Evolutionary conservation across 2,888 invertebrate species (phyloP).

Genomic region (Anagyrus pseudococci): DNA sequence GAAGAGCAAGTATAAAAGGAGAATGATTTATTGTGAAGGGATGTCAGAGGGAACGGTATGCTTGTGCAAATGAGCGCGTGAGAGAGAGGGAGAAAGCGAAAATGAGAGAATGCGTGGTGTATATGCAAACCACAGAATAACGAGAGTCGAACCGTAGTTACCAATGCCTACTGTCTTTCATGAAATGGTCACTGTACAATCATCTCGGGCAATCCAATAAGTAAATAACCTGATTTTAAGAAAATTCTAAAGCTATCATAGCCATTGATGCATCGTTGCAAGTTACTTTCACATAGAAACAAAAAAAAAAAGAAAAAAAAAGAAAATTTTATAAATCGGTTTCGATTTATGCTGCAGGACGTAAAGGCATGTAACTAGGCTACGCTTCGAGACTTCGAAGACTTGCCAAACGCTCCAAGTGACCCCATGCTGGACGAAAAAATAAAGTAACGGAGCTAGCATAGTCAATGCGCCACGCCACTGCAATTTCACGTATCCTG

Average conservation of each 20-base stretch:
- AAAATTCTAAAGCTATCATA: constrained; percentile 47
- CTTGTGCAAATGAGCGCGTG: background rate
- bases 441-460: constrained; percentile 24
- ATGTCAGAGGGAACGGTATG: constrained; percentile 34
- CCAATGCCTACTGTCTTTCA: constrained; percentile 49
- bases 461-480: constrained; percentile 28
- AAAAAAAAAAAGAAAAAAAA: constrained; percentile 47
- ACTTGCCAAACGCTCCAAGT: constrained; percentile 35
- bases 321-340: constrained; percentile 50
- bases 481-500: constrained; percentile 19
- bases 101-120: constrained; percentile 24
- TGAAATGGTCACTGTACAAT: constrained; percentile 60
- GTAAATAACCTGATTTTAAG: constrained; percentile 7
- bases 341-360: constrained; percentile 60
- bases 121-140: constrained; percentile 58
- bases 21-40: constrained; percentile 35
- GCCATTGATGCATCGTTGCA: constrained; percentile 60
- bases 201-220: constrained; percentile 23
- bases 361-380: constrained; percentile 59
- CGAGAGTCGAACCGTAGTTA: constrained; percentile 47
- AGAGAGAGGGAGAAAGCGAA: constrained; percentile 21
- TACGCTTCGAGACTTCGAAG: constrained; percentile 55
- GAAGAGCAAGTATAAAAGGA: constrained; percentile 35
- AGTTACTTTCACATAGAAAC: constrained; percentile 32
- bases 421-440: constrained; percentile 33